Evolutionary conservation across 2,797 vertebrate species (phyloP), one percentile per base, ranked within the genome.

Genomic region (Phaenicophaeus curvirostris): DNA sequence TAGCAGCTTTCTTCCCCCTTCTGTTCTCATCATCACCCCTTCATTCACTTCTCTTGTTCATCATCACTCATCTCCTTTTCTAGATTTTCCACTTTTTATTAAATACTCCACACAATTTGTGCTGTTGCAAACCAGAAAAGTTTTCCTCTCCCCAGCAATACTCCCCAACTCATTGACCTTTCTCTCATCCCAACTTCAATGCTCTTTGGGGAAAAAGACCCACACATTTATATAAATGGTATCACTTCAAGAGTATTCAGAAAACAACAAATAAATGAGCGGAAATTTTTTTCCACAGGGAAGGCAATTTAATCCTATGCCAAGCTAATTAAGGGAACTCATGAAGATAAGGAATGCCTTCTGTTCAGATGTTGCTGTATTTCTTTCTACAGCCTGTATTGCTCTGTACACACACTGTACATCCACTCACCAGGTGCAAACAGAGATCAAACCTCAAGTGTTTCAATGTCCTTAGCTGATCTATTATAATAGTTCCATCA

Each of bases 341-440:
- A 94, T 90, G 93, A 96, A 76, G 73, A 89, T 87, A 96, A 94
- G 85, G 76, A 76, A 79, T 76, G 89, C 85, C 90, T 96, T 97
- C 92, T 94, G 75, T 93, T 82, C 59, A 88, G 81, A 72, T 68
- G 81, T 19, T 91, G 50, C 59, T 86, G 1, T 83, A n/a, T 44
- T 83, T 93, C 54, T 89, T 46, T 71, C 89, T 87, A 17, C 57
- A 65, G 74, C 42, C 62, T 72, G 42, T 48, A 75, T 53, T 58
- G 68, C 71, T 78, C 74, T 71, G 65, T 83, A 62, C 82, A 35
- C 35, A 33, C 37, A 31, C 58, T 67, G 73, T 63, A 73, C 54
- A 65, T 41, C 39, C 59, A 14, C 76, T 71, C 58, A 73, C 73
- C 69, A 84, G 69, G 51, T 96, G 73, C 69, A 88, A 73, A 79